These are phyloP conservation scores for Cynodonichthys magdalenae DNA, from an alignment of 2,797 vertebrate genomes.

Conservation along the genomic window DNA sequence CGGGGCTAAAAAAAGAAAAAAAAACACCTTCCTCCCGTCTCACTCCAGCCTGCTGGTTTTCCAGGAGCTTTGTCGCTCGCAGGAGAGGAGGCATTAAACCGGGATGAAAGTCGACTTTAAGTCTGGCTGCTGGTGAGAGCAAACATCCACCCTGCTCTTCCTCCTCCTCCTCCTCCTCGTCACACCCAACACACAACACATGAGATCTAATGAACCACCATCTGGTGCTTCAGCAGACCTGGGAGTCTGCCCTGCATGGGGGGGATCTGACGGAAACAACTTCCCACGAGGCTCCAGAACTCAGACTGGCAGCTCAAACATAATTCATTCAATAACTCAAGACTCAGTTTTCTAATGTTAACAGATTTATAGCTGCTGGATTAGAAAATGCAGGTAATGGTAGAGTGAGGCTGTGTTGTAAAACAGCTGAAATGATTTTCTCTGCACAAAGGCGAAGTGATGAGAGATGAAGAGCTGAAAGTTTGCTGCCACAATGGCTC, in stretches of 20 bases:
- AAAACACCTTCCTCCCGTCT: constrained; percentile 33
- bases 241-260: constrained; percentile 45
- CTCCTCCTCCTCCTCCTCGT: constrained; percentile 25
- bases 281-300: constrained; percentile 40
- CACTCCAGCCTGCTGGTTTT: constrained; percentile 43
- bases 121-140: constrained; percentile 64
- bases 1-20: constrained; percentile 5
- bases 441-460: constrained; percentile 54
- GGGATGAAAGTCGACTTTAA: constrained; percentile 59
- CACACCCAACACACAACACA: constrained; percentile 69
- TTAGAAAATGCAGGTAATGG: constrained; percentile 59
- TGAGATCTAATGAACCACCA: constrained; percentile 73
- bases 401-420: constrained; percentile 38
- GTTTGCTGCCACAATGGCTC: constrained; percentile 67
- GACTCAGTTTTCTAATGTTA: constrained; percentile 22
- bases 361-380: constrained; percentile 37
- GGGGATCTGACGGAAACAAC: constrained; percentile 45
- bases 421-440: constrained; percentile 67
- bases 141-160: constrained; percentile 68
- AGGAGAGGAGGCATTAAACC: constrained; percentile 40
- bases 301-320: constrained; percentile 25
- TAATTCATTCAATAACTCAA: neutral
- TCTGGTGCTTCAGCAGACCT: constrained; percentile 65
- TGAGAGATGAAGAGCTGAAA: constrained; percentile 66
- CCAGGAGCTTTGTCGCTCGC: constrained; percentile 44